phyloP scores from a whole-genome alignment of 2,797 vertebrate species.

The Gambelia wislizenii region DNA sequence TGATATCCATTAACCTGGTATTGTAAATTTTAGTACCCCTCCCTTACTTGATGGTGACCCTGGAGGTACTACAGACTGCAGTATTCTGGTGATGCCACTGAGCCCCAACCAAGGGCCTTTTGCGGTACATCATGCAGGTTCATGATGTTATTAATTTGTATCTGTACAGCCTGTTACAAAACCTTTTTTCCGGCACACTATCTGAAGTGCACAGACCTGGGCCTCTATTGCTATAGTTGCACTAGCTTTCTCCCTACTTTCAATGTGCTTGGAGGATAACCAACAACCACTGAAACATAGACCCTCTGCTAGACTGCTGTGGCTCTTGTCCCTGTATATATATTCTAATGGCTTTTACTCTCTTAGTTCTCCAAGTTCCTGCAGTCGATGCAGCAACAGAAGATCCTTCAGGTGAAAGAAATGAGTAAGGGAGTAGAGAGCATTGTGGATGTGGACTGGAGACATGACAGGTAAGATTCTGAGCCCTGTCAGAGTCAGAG shows the following conservation, averaged over 20 bases:
- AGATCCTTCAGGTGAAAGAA: conserved; percentile 91
- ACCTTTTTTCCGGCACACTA: neutral
- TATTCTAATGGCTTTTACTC: conserved; percentile 36
- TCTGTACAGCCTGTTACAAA: neutral
- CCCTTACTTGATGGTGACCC: neutral
- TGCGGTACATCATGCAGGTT: neutral
- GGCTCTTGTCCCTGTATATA: neutral
- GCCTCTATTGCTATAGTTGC: neutral
- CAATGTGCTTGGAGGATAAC: neutral
- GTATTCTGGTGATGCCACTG: neutral
- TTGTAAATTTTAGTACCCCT: neutral
- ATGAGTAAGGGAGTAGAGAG: conserved; percentile 95
- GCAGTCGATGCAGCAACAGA: conserved; percentile 89
- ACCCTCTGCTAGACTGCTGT: neutral
- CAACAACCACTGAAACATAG: neutral
- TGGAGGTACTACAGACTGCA: too few species aligned
- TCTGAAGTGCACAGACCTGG: neutral
- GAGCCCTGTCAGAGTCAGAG: neutral
- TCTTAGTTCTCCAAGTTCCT: conserved; percentile 94
- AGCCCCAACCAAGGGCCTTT: neutral
- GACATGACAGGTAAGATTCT: conserved; percentile 86
- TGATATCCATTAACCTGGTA: neutral
- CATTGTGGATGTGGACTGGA: conserved; percentile 95
- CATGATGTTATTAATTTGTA: neutral
- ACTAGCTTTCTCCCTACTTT: neutral